Base-by-base conservation (phyloP, 1,140 invertebrate species). In the Frieseomelitta varia region DNA sequence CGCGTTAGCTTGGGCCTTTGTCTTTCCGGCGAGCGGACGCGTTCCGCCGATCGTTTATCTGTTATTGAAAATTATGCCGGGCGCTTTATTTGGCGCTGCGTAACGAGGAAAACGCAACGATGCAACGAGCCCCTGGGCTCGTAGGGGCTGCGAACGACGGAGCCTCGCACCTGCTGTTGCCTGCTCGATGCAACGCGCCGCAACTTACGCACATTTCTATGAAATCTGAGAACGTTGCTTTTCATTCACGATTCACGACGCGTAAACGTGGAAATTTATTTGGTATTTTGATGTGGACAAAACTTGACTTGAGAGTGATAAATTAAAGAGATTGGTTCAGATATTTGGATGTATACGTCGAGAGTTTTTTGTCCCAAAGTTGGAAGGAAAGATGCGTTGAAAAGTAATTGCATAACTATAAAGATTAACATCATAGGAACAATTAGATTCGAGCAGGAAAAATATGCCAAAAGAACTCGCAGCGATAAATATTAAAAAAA, bases 21-120 rank as follows among this genome's bases (percentile, higher is more conserved):
- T 27, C 73, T 30, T 68, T 77, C 53, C 24, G 73, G 63, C 8
- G 30, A 58, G 27, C 14, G 12, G 14, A 47, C 39, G 39, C 39
- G 65, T 34, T 79, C 34, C 39, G 34, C n/a, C 47, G 69, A 63
- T 81, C 58, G 71, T 63, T 74, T 63, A 55, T 56, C n/a, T 27
- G 51, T 56, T 55, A 56, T 55, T 34, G 53, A 79, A n/a, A 34
- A 71, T 34, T 55, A 24, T 12, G 24, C 15, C 11, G 53, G 15
- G 39, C 12, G 39, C 68, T 47, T n/a, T 69, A 21, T 24, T 47
- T 47, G 24, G 24, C 39, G 39, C 24, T 24, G 21, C 4, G 11
- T 39, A 69, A 39, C 34, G 67, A 24, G 34, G 34, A 39, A 69
- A 69, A 39, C 21, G 67, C 19, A 21, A 19, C 17, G 30, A 21